These are phyloP conservation scores for Drosophila eohydei DNA, from an alignment of 2,888 invertebrate genomes.

Conservation along the genomic window DNA sequence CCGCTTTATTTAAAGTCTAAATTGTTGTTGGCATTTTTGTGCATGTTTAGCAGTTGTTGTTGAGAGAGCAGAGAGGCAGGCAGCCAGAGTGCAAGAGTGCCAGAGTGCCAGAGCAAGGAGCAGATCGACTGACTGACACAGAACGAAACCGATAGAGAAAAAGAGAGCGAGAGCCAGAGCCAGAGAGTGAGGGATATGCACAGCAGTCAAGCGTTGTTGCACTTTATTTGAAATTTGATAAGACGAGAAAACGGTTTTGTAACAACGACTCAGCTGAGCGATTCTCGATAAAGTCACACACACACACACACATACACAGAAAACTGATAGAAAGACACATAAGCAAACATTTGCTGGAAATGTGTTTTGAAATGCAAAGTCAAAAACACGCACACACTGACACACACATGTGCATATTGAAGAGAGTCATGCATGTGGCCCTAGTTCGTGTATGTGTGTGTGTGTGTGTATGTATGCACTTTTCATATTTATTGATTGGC, in stretches of 20 bases:
- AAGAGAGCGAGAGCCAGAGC: background rate
- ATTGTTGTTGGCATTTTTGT: constrained; percentile 53
- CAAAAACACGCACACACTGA: background rate
- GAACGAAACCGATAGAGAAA: background rate
- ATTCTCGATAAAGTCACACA: constrained; percentile 56
- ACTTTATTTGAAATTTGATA: constrained; percentile 73
- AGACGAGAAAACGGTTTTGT: constrained; percentile 60
- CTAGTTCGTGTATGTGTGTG: background rate
- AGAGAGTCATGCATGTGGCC: background rate
- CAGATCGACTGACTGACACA: background rate
- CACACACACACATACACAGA: constrained; percentile 14
- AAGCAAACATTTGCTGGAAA: constrained; percentile 48
- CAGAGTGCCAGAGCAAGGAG: background rate
- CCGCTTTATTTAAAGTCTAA: constrained; percentile 58
- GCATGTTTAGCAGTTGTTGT: constrained; percentile 23
- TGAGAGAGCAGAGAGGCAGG: background rate
- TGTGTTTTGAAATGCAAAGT: constrained; percentile 43
- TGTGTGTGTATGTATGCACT: constrained; percentile 9
- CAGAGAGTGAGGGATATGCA: background rate
- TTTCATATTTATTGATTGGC: constrained; percentile 45
- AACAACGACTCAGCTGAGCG: constrained; percentile 53
- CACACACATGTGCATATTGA: constrained; percentile 5
- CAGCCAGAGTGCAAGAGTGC: constrained; percentile 3
- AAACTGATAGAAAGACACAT: constrained; percentile 41
- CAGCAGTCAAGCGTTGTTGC: constrained; percentile 33